Evolutionary conservation across 2,113 vertebrate genomes (phyloP), one percentile per base, ranked within the genome.

Genomic region (Petaurus breviceps): DNA sequence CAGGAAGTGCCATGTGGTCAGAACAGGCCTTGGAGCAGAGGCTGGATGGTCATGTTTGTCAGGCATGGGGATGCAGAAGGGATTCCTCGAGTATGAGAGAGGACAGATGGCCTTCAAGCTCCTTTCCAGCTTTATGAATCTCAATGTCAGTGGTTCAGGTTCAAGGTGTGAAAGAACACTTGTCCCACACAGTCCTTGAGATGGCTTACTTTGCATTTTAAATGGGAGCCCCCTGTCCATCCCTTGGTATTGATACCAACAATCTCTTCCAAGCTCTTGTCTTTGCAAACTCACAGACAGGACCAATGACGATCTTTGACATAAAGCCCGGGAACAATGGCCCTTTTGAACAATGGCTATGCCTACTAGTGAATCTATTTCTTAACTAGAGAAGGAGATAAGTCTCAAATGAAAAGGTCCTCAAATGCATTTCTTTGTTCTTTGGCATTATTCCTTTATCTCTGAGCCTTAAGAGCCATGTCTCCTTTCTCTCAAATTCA

Each of bases 371-470:
- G 12, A 84, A 53, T 89, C 50, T 90, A 49, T 90, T 95, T 96
- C 68, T 55, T 89, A 93, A 94, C 37, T 19, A 94, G 89, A 95
- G 89, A 94, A 95, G 91, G 93, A 92, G 46, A 43, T 7, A 90
- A 94, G 57, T 91, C 90, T 93, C 96, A 91, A 37, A 93, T 90
- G 92, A 92, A 0, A 9, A 47, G 4, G 31, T 95, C 90, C 95
- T 92, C 51, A 94, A 97, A 97, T 91, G 50, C 8, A 53, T 55
- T 93, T 93, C 91, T 96, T 94, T 96, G 90, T 96, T 97, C 89
- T 92, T 97, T 92, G 92, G 93, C 92, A 94, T 97, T 25, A 95
- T 91, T 90, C 52, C 77, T 96, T 95, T 95, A 96, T 97, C 96
- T 94, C 89, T 77, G 55, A 96, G 37, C 49, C 50, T 94, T 92